phyloP scores from a whole-genome alignment of 2,888 invertebrate species.

The Caenorhabditis zanzibari region DNA sequence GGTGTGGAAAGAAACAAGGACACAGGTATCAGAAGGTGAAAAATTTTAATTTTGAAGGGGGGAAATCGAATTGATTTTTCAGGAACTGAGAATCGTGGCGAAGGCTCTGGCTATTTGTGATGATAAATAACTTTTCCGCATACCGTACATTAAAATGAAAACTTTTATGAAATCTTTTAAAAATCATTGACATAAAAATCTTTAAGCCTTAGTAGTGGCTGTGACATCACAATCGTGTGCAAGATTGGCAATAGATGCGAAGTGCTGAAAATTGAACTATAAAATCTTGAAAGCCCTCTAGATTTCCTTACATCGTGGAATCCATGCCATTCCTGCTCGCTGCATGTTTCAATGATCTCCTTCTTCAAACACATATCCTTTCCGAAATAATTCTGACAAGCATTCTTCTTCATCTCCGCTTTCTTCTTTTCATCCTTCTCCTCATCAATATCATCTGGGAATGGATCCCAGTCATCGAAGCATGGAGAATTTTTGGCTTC shows the following conservation, averaged over 20 bases:
- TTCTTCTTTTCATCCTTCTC: constrained; percentile 15
- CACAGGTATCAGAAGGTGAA: constrained; percentile 18
- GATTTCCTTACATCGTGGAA: constrained; percentile 35
- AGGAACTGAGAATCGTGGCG: constrained; percentile 22
- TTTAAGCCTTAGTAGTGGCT: no score
- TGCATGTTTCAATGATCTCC: constrained; percentile 31
- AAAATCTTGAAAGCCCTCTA: background rate
- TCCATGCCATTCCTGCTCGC: constrained; percentile 36
- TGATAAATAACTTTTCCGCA: background rate
- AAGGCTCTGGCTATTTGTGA: constrained; percentile 10
- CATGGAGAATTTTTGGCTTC: constrained; percentile 27
- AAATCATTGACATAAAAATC: no score
- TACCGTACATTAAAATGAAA: no score
- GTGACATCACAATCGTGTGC: background rate
- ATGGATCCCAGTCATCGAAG: constrained; percentile 42
- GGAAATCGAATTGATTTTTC: background rate
- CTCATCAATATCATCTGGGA: constrained; percentile 1
- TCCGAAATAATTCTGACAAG: constrained; percentile 44
- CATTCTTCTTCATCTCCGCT: constrained; percentile 20
- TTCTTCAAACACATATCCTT: constrained; percentile 39
- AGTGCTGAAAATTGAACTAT: background rate
- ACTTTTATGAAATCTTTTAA: no score
- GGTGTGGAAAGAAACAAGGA: constrained; percentile 30
- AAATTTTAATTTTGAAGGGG: background rate
- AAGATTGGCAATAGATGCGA: constrained; percentile 9